Base-by-base conservation (phyloP, 2,113 vertebrate genomes). In the Marcusenius ussheri region DNA sequence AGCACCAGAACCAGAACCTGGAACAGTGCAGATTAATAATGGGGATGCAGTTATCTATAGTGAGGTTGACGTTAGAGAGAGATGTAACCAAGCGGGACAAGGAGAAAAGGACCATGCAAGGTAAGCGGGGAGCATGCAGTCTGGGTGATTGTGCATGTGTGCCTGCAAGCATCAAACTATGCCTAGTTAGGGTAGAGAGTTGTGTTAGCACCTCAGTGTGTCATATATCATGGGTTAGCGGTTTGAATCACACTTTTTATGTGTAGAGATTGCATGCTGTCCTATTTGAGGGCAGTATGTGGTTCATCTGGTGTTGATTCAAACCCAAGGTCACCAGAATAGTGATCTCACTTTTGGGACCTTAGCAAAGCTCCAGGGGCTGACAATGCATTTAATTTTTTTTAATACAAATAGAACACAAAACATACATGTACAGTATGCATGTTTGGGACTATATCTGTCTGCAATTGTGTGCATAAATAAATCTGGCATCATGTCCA, bases 1-100 rank as follows among this genome's bases (percentile, higher is more conserved):
- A 87, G 85, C n/a, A 87, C 49, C 85, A 87, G 84, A 27, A 87
- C 85, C 85, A 50, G 85, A 87, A 53, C 85, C 85, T 87, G 85
- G 85, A 87, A 87, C 85, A 87, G 85, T 77, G 46, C 88, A 89
- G 46, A 74, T 51, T 49, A 89, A 45, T 49, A 21, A 53, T 56
- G 85, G 13, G 27, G 50, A 87, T 87, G 85, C 27, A 56, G 50
- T 87, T 87, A 87, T 87, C 85, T 87, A 56, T 31, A 87, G 15
- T 21, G 88, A 51, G 47, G 70, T 27, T 77, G 85, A 56, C 2
- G 11, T 87, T 45, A 47, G 39, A 87, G 85, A 87, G 88, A 83
- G 31, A 39, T 24, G 49, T 39, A 19, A 31, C 77, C 70, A 83
- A 56, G 74, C 50, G 5, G 74, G 49, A 83, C 17, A 45, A 56